phyloP scores from a whole-genome alignment of 2,113 vertebrate species.

The Coracopsis vasa region DNA sequence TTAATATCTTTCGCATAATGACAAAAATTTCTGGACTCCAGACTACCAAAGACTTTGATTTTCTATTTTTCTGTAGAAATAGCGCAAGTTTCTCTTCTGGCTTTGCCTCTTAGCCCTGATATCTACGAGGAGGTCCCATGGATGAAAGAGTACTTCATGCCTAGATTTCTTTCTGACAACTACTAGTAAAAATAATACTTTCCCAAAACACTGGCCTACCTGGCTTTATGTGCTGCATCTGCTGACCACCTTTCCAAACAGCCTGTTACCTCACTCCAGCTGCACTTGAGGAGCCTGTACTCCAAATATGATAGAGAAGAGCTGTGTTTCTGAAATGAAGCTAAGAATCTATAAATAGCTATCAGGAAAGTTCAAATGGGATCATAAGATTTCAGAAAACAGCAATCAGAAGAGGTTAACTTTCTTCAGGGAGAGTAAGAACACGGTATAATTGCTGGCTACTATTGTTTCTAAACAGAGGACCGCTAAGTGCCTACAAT shows the following conservation, averaged over 20 bases:
- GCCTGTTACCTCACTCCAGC: neutral
- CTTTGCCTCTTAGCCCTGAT: neutral
- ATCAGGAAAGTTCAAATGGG: neutral
- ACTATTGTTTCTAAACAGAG: neutral
- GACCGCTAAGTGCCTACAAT: neutral
- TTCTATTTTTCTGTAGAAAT: neutral
- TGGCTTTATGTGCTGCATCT: neutral
- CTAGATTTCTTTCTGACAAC: neutral
- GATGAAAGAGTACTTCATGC: neutral
- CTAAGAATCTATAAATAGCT: neutral
- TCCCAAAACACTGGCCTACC: neutral
- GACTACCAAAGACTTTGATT: neutral
- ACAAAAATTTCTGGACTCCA: neutral
- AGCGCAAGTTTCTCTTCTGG: neutral
- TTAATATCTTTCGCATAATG: neutral
- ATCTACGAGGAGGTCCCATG: neutral
- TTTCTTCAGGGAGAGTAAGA: neutral
- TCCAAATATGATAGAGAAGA: neutral
- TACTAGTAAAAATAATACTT: neutral
- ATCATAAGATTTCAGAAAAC: neutral
- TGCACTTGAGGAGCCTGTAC: accelerated
- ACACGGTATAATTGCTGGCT: neutral
- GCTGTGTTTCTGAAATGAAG: neutral
- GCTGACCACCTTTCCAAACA: neutral
- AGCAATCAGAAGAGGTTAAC: neutral